These are phyloP conservation scores for Zele albiditarsus DNA, from an alignment of 2,888 invertebrate species.

Conservation along the genomic window DNA sequence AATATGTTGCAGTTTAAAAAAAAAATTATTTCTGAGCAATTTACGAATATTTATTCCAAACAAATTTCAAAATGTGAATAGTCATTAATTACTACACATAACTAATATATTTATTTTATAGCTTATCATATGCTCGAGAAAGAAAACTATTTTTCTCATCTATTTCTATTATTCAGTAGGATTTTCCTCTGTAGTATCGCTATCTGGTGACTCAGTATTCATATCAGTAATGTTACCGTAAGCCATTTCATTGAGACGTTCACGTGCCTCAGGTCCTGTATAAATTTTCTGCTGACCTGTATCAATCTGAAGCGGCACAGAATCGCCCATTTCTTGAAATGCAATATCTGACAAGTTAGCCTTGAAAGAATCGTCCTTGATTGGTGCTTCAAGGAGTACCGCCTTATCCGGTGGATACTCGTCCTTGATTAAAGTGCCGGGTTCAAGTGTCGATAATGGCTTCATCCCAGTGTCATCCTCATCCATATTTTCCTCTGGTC, in stretches of 20 bases:
- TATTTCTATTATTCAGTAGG: not conserved
- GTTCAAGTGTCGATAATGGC: conserved; percentile 54
- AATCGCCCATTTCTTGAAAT: conserved; percentile 60
- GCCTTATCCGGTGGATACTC: conserved; percentile 47
- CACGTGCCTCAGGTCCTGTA: conserved; percentile 55
- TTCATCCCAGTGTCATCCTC: conserved; percentile 11
- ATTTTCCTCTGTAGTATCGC: not conserved
- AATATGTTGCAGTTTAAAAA: not conserved
- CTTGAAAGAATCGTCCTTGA: conserved; percentile 50
- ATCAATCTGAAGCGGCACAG: conserved; percentile 56
- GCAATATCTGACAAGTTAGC: conserved; percentile 62
- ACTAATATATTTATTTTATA: not conserved
- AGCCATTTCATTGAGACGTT: conserved; percentile 40
- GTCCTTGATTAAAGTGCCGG: conserved; percentile 61
- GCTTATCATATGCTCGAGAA: not conserved
- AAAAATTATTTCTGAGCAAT: not conserved
- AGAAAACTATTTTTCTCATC: not conserved
- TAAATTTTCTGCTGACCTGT: conserved; percentile 55
- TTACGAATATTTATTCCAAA: no score
- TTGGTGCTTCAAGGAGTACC: conserved; percentile 58
- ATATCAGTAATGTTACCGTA: conserved; percentile 33
- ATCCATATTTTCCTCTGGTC: conserved; percentile 16
- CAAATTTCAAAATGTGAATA: no score
- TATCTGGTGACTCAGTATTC: not conserved
- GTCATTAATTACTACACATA: not conserved